phyloP scores from a whole-genome alignment of 37 sponge, comb jelly and placozoan genomes.

The Axinella damicornis region DNA sequence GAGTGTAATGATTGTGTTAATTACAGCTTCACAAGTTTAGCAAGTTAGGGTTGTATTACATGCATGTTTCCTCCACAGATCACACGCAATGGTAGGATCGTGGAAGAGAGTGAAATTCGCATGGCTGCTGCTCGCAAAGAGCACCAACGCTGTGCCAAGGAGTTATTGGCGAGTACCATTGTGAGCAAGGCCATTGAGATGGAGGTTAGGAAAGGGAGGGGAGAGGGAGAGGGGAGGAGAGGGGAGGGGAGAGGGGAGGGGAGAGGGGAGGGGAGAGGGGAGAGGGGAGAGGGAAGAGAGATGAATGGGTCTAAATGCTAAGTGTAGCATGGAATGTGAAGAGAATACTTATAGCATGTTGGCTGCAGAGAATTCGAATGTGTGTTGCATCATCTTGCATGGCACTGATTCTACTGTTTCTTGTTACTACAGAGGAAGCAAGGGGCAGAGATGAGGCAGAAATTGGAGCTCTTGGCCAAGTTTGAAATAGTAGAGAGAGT shows the following conservation, averaged over 20 bases:
- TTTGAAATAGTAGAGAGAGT: conserved; percentile 69
- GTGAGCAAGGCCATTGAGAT: conserved; percentile 77
- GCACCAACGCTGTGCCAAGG: conserved; percentile 46
- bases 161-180: conserved; percentile 67
- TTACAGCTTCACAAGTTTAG: too few relatives aligned
- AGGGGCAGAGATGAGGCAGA: conserved; percentile 53
- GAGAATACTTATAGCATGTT: too few relatives aligned
- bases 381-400: too few relatives aligned
- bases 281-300: too few relatives aligned
- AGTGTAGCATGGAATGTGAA: too few relatives aligned
- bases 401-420: not conserved
- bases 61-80: conserved; percentile 69
- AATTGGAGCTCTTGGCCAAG: conserved; percentile 61
- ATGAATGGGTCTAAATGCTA: too few relatives aligned
- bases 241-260: too few relatives aligned
- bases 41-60: too few relatives aligned
- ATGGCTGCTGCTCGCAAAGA: conserved; percentile 64
- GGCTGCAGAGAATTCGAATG: too few relatives aligned
- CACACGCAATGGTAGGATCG: conserved; percentile 79
- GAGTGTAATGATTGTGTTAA: too few relatives aligned
- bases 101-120: conserved; percentile 83
- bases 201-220: conserved; percentile 55
- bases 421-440: conserved; percentile 50
- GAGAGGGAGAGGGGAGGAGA: not conserved
- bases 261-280: too few relatives aligned